Conservation (phyloP, 2,113 vertebrate genomes). For the Pelodiscus sinensis region DNA sequence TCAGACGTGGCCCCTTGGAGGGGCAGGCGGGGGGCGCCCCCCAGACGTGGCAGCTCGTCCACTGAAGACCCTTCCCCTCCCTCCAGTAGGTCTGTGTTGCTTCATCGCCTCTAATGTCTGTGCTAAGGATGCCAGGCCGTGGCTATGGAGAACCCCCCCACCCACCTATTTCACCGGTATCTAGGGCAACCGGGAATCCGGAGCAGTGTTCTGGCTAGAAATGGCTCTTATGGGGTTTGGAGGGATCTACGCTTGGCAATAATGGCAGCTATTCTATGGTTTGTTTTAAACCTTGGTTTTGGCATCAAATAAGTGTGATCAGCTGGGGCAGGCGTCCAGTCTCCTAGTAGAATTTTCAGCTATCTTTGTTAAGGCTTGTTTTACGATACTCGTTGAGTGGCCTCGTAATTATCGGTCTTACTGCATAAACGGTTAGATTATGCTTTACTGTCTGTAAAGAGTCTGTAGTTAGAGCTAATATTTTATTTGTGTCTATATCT, state of each 20-base stretch:
- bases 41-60: too few species aligned
- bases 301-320: neutral
- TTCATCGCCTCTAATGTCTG: rapidly evolving
- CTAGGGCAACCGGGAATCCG: neutral
- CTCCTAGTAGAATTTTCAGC: neutral
- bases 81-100: too few species aligned
- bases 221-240: neutral
- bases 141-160: neutral
- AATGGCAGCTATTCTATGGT: too few species aligned
- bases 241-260: too few species aligned
- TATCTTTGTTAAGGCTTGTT: neutral
- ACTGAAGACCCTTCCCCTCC: too few species aligned
- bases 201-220: neutral
- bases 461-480: neutral
- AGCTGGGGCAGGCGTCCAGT: neutral
- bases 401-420: neutral
- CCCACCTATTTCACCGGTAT: neutral
- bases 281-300: neutral
- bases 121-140: rapidly evolving
- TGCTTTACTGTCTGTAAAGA: neutral
- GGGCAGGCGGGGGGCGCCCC: neutral
- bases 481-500: neutral
- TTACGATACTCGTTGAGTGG: neutral
- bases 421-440: neutral
- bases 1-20: neutral